Evolutionary conservation across 1,140 invertebrate genomes (phyloP).

Genomic region (Drosophila pallidifrons): DNA sequence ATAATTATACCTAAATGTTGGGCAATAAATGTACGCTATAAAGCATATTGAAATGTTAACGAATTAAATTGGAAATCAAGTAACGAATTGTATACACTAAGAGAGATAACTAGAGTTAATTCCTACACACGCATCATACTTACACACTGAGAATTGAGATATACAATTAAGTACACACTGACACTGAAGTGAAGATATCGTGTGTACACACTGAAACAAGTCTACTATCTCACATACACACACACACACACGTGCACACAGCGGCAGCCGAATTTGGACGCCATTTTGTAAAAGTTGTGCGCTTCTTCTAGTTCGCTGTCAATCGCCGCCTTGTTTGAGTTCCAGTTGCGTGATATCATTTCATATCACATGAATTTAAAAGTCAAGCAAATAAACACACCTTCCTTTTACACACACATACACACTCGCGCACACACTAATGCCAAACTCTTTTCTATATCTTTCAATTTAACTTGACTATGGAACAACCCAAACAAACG

Average conservation of each 20-base stretch:
- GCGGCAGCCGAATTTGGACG: conserved; percentile 25
- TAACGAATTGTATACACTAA: conserved; percentile 19
- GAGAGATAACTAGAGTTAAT: conserved; percentile 9
- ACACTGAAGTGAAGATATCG: conserved; percentile 4
- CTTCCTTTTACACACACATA: conserved; percentile 13
- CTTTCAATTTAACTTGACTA: conserved; percentile 75
- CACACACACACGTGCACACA: conserved; percentile 1
- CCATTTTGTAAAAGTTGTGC: conserved; percentile 40
- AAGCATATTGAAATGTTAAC: conserved; percentile 56
- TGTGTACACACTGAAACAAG: conserved; percentile 6
- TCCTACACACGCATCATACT: conserved; percentile 21
- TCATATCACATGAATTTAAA: conserved; percentile 35
- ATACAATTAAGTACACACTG: neutral
- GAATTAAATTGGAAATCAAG: conserved; percentile 35
- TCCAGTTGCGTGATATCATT: conserved; percentile 44
- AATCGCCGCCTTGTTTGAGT: conserved; percentile 53
- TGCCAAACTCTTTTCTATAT: conserved; percentile 81
- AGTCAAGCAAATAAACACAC: conserved; percentile 18
- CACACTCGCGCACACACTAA: conserved; percentile 71
- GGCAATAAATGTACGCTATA: conserved; percentile 70
- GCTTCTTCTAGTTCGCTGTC: conserved; percentile 53
- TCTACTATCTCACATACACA: conserved; percentile 10
- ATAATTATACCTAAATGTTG: conserved; percentile 75
- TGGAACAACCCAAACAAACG: conserved; percentile 60
- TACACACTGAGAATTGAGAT: neutral